phyloP scores from a whole-genome alignment of 2,113 vertebrate species.

The Phrynosoma platyrhinos region DNA sequence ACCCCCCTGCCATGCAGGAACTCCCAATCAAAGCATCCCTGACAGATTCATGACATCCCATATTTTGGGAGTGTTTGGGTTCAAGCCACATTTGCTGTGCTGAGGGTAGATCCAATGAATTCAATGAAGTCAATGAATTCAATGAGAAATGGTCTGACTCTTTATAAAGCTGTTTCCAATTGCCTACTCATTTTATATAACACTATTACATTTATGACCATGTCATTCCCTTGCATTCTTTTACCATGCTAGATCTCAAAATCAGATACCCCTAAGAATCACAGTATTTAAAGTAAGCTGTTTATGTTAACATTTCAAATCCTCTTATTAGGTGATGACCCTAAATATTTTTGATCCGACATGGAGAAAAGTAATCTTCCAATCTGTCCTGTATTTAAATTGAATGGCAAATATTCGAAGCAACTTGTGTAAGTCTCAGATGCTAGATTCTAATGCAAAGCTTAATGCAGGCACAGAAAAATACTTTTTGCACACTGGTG shows the following conservation, averaged over 20 bases:
- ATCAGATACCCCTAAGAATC: not conserved
- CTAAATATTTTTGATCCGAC: slow-evolving; percentile 45
- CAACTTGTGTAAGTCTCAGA: slow-evolving; percentile 40
- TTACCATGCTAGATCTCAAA: slow-evolving; percentile 10
- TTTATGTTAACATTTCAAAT: slow-evolving; percentile 36
- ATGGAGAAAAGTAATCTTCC: slow-evolving; percentile 42
- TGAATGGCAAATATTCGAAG: slow-evolving; percentile 39
- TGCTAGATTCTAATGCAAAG: slow-evolving; percentile 9
- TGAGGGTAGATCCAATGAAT: not conserved
- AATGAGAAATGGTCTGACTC: too few relatives aligned
- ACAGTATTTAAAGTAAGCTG: slow-evolving; percentile 15
- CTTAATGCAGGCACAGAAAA: not conserved
- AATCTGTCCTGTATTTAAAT: slow-evolving; percentile 39
- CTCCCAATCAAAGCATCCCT: too few relatives aligned
- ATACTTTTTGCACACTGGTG: not conserved
- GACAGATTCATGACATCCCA: too few relatives aligned
- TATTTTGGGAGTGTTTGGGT: not conserved
- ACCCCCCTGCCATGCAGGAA: too few relatives aligned
- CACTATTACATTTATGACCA: not conserved
- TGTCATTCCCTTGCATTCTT: not conserved
- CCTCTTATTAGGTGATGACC: slow-evolving; percentile 35
- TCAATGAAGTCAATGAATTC: not conserved
- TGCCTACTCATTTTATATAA: not conserved
- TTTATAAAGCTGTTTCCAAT: not conserved
- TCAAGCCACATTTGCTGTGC: not conserved